Percentiles rank a stretch among this genome's conserved stretches.
These are phyloP conservation scores for cattle (Bos taurus) DNA, from an alignment of 2,113 vertebrate species.

Conservation along the genomic window DNA sequence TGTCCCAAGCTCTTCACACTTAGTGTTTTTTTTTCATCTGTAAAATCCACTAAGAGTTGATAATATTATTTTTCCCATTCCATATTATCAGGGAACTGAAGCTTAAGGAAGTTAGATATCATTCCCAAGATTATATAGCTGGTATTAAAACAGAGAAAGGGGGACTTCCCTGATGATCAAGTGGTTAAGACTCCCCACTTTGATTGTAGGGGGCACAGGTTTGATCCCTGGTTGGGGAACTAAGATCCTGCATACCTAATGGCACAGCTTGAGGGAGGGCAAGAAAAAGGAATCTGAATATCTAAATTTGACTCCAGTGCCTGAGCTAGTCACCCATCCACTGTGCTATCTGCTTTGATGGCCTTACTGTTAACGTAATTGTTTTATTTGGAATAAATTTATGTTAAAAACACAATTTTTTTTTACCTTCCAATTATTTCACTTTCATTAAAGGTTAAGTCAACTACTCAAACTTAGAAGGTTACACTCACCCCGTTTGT, in stretches of 20 bases:
- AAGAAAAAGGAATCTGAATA: neutral
- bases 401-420: neutral
- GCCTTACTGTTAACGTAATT: neutral
- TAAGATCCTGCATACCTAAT: neutral
- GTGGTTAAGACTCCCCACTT: neutral
- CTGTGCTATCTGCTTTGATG: neutral
- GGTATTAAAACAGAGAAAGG: neutral
- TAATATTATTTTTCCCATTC: neutral
- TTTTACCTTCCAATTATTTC: neutral
- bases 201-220: neutral
- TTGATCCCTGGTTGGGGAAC: neutral
- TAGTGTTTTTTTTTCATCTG: neutral
- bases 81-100: neutral
- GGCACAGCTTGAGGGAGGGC: neutral
- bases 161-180: neutral
- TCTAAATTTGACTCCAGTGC: neutral
- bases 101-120: neutral
- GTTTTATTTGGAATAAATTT: slow-evolving; percentile 28
- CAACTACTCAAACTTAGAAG: neutral
- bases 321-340: neutral
- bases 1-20: neutral
- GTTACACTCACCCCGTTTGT: slow-evolving; percentile 89
- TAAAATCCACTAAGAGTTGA: neutral
- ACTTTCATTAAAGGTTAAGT: neutral
- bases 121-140: neutral